These are phyloP conservation scores for Xestia sexstrigata DNA, from an alignment of 2,888 invertebrate species.

Conservation along the genomic window DNA sequence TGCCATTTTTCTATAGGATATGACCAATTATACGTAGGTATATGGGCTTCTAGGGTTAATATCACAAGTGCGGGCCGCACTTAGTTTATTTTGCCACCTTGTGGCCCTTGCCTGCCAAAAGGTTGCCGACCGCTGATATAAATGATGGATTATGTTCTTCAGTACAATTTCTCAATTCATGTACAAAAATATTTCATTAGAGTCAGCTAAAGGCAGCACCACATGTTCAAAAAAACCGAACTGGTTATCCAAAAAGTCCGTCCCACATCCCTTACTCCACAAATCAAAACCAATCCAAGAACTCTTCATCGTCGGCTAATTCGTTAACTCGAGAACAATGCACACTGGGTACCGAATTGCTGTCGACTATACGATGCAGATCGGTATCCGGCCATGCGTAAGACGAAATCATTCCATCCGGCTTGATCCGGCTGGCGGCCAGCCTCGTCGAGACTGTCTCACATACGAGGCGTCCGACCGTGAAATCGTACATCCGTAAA, in stretches of 20 bases:
- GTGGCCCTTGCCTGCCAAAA: too few species aligned
- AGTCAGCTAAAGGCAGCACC: neutral
- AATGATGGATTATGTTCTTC: neutral
- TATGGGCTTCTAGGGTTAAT: too few species aligned
- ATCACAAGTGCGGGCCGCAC: too few species aligned
- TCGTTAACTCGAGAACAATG: constrained; percentile 63
- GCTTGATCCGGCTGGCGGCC: constrained; percentile 59
- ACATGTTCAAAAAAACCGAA: neutral
- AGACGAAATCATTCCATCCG: constrained; percentile 74
- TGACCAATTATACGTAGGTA: too few species aligned
- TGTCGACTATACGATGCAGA: constrained; percentile 55
- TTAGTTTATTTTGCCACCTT: too few species aligned
- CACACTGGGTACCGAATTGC: constrained; percentile 41
- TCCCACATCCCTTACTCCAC: neutral
- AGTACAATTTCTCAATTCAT: neutral
- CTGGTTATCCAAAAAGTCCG: neutral
- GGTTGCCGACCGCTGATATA: too few species aligned
- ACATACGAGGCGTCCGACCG: constrained; percentile 65
- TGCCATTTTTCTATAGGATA: too few species aligned
- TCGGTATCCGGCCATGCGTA: constrained; percentile 66
- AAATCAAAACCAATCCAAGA: constrained; percentile 35
- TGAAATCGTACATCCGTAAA: constrained; percentile 66
- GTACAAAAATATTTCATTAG: neutral
- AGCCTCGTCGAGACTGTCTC: constrained; percentile 58
- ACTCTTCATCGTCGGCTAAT: constrained; percentile 42